phyloP scores from a whole-genome alignment of 2,888 invertebrate species.

The Athetis lepigone region DNA sequence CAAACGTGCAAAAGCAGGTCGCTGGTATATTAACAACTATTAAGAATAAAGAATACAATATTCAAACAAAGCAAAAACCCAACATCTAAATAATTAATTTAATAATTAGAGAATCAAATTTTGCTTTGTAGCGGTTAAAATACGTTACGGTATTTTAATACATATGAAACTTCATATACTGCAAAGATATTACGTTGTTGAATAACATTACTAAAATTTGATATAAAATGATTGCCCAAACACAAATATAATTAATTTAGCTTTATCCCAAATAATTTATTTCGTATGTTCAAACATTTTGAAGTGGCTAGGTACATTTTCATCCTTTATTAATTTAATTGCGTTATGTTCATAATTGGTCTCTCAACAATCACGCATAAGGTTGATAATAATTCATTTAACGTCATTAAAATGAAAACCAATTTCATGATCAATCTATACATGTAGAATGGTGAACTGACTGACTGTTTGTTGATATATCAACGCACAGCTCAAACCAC shows the following conservation, averaged over 20 bases:
- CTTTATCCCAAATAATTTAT: conserved; percentile 11
- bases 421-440: neutral
- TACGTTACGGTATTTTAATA: neutral
- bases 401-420: neutral
- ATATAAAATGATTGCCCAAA: conserved; percentile 17
- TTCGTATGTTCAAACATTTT: conserved; percentile 5
- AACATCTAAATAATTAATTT: neutral
- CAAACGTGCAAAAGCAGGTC: no score
- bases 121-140: neutral
- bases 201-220: conserved; percentile 19
- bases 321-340: neutral
- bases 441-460: neutral
- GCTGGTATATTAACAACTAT: no score
- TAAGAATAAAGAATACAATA: neutral
- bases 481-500: no score
- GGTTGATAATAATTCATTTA: neutral
- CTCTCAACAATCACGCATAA: neutral
- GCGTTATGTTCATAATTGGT: neutral
- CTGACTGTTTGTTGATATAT: no score
- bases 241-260: conserved; percentile 29
- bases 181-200: conserved; percentile 3
- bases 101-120: neutral
- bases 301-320: conserved; percentile 1
- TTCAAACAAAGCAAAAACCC: neutral
- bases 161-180: neutral